Evolutionary conservation across 2,888 invertebrate species (phyloP).

Genomic region (Germaria angustata): DNA sequence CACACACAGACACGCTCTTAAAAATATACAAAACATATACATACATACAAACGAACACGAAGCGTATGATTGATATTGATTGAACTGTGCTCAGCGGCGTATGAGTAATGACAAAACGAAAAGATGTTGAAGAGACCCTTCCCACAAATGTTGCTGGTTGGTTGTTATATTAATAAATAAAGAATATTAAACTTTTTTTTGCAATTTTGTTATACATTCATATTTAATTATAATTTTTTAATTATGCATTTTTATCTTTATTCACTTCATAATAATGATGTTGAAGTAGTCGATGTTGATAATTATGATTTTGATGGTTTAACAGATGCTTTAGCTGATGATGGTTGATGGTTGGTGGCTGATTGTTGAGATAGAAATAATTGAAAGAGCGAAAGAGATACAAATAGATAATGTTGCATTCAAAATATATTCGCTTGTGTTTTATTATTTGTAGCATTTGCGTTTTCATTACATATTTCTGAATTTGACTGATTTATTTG

Average conservation of each 20-base stretch:
- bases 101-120: slow-evolving; percentile 27
- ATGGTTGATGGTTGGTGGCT: slow-evolving; percentile 39
- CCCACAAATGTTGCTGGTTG: slow-evolving; percentile 51
- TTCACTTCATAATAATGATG: slow-evolving; percentile 41
- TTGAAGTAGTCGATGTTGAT: slow-evolving; percentile 46
- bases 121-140: slow-evolving; percentile 45
- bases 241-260: slow-evolving; percentile 2
- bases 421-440: slow-evolving; percentile 32
- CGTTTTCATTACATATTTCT: slow-evolving; percentile 22
- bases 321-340: slow-evolving; percentile 40
- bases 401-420: slow-evolving; percentile 36
- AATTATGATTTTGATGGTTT: slow-evolving; percentile 32
- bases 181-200: neutral
- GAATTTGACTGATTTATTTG: slow-evolving; percentile 34
- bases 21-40: neutral
- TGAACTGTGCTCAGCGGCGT: slow-evolving; percentile 19
- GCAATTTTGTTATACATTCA: neutral
- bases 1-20: neutral
- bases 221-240: slow-evolving; percentile 6
- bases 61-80: slow-evolving; percentile 49
- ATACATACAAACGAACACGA: neutral
- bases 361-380: slow-evolving; percentile 18
- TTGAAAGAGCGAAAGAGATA: neutral
- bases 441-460: slow-evolving; percentile 24
- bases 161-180: slow-evolving; percentile 6